Percentiles rank a stretch among this genome's conserved stretches.
phyloP scores from a whole-genome alignment of 2,113 vertebrate species.

The Ceratotherium simum region DNA sequence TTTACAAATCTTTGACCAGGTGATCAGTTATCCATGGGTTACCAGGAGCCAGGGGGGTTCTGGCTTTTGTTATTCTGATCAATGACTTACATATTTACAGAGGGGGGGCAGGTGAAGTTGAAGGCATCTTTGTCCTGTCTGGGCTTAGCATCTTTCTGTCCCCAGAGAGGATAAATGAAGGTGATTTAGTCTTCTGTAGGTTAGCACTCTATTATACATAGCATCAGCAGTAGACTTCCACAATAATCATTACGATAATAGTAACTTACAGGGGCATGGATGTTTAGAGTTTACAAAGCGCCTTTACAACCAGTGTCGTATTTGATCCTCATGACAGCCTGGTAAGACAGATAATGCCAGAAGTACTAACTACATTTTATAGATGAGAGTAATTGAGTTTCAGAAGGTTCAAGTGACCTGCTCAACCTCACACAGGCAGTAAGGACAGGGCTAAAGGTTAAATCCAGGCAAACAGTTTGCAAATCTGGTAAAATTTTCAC shows the following conservation, averaged over 20 bases:
- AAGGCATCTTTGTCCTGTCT: background rate
- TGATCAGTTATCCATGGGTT: background rate
- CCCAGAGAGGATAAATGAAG: background rate
- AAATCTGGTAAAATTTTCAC: background rate
- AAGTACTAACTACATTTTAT: background rate
- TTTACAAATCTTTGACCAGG: background rate
- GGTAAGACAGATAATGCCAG: background rate
- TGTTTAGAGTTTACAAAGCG: background rate
- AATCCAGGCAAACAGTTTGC: background rate
- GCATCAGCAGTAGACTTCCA: background rate
- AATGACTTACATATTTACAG: background rate
- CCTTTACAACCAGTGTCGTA: background rate
- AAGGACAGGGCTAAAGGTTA: background rate
- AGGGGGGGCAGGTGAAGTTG: background rate
- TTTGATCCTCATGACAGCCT: background rate
- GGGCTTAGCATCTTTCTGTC: background rate
- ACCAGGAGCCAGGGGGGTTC: background rate
- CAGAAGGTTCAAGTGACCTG: background rate
- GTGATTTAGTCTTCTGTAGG: background rate
- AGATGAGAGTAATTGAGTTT: rapidly evolving
- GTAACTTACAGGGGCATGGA: background rate
- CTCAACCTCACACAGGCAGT: background rate
- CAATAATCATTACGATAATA: background rate
- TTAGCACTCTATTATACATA: background rate
- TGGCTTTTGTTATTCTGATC: background rate